Conservation (phyloP, 2,113 vertebrate species). For the Trinectes maculatus region DNA sequence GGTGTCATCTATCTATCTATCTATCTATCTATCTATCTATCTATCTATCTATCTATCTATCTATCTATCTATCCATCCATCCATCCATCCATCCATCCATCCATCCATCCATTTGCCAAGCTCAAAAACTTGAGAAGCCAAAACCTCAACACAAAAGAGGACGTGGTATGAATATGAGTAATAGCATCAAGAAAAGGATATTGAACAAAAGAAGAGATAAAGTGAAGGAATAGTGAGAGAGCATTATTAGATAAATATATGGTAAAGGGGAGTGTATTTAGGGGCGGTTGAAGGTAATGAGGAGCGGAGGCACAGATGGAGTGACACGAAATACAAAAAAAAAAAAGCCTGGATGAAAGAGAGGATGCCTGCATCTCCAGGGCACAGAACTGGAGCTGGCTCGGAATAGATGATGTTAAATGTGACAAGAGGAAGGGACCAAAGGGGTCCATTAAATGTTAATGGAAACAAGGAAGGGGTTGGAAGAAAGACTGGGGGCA, state of each 20-base stretch:
- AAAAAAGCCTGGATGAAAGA: constrained; percentile 26
- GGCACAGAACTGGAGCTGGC: constrained; percentile 40
- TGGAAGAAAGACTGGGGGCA: constrained; percentile 25
- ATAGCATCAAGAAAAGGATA: not conserved
- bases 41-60: too few species aligned
- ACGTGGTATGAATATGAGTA: not conserved
- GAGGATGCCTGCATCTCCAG: constrained; percentile 55
- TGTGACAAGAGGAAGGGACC: constrained; percentile 64
- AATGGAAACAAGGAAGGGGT: constrained; percentile 51
- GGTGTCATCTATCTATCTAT: too few species aligned
- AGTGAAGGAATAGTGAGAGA: not conserved
- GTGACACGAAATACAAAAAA: constrained; percentile 37
- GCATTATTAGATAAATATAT: constrained; percentile 35
- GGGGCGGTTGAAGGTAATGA: constrained; percentile 33
- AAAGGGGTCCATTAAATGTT: constrained; percentile 68
- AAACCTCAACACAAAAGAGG: not conserved
- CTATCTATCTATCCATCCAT: too few species aligned
- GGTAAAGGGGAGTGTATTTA: constrained; percentile 24
- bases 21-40: constrained; percentile 11
- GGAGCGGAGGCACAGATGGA: constrained; percentile 14
- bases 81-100: constrained; percentile 10
- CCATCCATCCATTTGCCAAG: constrained; percentile 10
- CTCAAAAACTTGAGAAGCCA: constrained; percentile 21
- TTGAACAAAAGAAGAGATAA: not conserved
- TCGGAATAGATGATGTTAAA: constrained; percentile 59